Conservation (phyloP, 1,140 invertebrate species). For the Paralvinella palmiformis region DNA sequence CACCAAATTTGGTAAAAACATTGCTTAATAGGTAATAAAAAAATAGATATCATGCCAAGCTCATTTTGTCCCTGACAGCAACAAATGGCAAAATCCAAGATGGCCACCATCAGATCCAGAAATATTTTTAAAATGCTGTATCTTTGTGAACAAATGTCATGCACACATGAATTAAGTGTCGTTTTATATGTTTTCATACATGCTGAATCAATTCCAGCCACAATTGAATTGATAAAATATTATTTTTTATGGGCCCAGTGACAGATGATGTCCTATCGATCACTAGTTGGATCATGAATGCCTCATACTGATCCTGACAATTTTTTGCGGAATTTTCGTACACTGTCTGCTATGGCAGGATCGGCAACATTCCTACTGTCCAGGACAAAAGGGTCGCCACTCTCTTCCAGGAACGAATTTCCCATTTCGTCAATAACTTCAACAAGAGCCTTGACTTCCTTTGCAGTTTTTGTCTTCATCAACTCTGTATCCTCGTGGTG, state of each 20-base stretch:
- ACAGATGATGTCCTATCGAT: background rate
- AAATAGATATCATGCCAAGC: too few relatives aligned
- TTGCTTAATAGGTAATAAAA: too few relatives aligned
- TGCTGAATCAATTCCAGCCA: too few relatives aligned
- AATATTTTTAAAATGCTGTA: too few relatives aligned
- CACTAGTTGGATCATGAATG: constrained; percentile 9
- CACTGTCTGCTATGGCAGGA: background rate
- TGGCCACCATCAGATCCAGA: too few relatives aligned
- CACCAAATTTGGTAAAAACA: too few relatives aligned
- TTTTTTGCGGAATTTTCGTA: background rate
- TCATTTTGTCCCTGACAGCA: too few relatives aligned
- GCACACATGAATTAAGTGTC: too few relatives aligned
- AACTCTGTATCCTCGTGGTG: constrained; percentile 16
- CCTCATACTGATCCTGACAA: constrained; percentile 9
- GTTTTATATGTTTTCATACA: too few relatives aligned
- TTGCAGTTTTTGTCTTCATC: constrained; percentile 20
- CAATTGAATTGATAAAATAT: background rate
- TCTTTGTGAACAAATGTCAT: too few relatives aligned
- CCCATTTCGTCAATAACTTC: constrained; percentile 20
- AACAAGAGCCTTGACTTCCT: constrained; percentile 16
- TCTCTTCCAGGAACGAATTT: constrained; percentile 23
- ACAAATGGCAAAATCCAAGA: too few relatives aligned
- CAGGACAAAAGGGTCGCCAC: constrained; percentile 17
- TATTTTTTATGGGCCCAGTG: background rate
- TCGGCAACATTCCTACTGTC: constrained; percentile 8